Percentiles rank a stretch among this genome's conserved stretches.
Evolutionary conservation across 2,888 invertebrate genomes (phyloP).

Genomic region (Candidula unifasciata): DNA sequence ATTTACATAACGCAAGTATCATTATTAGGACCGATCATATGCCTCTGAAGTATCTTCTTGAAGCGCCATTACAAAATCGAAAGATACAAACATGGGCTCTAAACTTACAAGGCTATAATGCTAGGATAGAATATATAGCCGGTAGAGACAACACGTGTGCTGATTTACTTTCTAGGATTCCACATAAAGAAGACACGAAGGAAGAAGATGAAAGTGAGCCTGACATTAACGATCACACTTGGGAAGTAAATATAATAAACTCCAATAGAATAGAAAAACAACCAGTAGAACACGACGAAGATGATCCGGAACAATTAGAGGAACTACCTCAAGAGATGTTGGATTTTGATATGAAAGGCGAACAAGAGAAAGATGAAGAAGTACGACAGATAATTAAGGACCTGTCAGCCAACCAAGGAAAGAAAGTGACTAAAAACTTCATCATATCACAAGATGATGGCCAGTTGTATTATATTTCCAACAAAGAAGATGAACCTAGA

Average conservation of each 20-base stretch:
- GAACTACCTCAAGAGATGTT: too few relatives aligned
- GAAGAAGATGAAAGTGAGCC: not conserved
- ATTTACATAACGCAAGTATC: not conserved
- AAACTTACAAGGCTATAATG: not conserved
- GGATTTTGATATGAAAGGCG: too few relatives aligned
- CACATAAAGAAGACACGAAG: not conserved
- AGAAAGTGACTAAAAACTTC: too few relatives aligned
- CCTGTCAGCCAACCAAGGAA: too few relatives aligned
- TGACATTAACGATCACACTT: not conserved
- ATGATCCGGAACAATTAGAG: too few relatives aligned
- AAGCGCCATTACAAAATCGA: not conserved
- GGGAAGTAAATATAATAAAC: not conserved
- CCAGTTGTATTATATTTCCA: too few relatives aligned
- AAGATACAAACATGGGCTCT: not conserved
- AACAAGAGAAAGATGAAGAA: too few relatives aligned
- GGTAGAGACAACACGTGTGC: not conserved
- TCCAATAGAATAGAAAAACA: not conserved
- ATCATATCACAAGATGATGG: too few relatives aligned
- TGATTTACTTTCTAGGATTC: not conserved
- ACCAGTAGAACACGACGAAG: too few relatives aligned
- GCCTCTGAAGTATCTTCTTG: not conserved
- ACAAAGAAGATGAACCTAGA: too few relatives aligned
- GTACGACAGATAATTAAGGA: too few relatives aligned
- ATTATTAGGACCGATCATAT: not conserved
- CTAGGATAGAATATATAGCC: not conserved